Base-by-base conservation (phyloP, 2,888 invertebrate genomes). In the Tetragnatha montana region DNA sequence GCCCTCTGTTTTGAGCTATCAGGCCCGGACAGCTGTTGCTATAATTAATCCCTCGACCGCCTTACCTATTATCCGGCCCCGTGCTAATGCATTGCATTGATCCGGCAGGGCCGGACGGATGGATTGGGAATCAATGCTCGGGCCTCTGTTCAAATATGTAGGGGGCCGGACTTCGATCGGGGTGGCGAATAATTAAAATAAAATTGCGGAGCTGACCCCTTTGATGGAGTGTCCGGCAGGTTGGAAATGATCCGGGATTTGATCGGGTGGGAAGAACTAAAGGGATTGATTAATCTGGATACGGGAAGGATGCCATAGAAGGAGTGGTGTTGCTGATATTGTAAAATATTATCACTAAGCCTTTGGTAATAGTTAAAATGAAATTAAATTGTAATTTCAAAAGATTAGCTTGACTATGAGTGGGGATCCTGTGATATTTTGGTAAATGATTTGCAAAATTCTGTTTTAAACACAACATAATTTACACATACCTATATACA, bases 21-120 rank as follows among this genome's bases (percentile, higher is more conserved):
- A 70, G 70, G n/a, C 8, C 35, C 47, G 49, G n/a, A 19, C 81
- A 81, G 81, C 81, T 81, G 81, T 81, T 81, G 47, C 70, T 81
- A 81, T 81, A 81, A 81, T 81, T 81, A 81, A 81, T 81, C 81
- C 81, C 70, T 79, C 81, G n/a, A 81, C 70, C 69, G 70, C 81
- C 68, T 81, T 70, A 0, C 81, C 81, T 81, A 81, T 81, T 81
- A 81, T 70, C 69, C 19, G 60, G 70, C 35, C 8, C 35, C 19
- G 70, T 49, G 47, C 81, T 68, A 81, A 81, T 81, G 81, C 70
- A 81, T 81, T 70, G 14, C 19, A 81, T 81, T 81, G 81, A 81
- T 81, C 81, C 12, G 49, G 47, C 8, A 21, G n/a, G 50, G 49
- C 60, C 60, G 60, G 14, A 60, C 17, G 60, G 60, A 60, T 12